Evolutionary conservation across 2,888 invertebrate genomes (phyloP), one percentile per base, ranked within the genome.

Genomic region (Chymomyza fuscimana): DNA sequence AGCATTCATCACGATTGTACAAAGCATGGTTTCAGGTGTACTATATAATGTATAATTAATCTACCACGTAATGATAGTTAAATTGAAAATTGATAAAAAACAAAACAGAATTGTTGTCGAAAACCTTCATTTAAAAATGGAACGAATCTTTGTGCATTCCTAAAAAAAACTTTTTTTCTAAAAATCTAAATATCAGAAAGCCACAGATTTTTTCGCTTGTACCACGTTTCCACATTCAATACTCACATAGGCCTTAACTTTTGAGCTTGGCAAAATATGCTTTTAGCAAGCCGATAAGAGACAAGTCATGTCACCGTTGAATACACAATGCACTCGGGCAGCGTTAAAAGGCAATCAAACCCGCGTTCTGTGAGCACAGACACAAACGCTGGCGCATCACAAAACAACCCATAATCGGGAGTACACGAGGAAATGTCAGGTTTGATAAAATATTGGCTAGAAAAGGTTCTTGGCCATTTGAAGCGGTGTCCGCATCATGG

Each of bases 401-500:
- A 64, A 74, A 69, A 70, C 66, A 66, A 67, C 67, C 75, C 79
- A 81, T 76, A 77, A 77, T 77, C 81, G 79, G 70, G 76, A 79
- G 71, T 76, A 76, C 77, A 80, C 83, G 79, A 82, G 81, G 76
- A 83, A 80, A 77, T 79, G 85, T 76, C 76, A 77, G 77, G 83
- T 70, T 76, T 77, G 76, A 79, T 78, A 81, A 86, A 77, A 83
- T 82, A 78, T 82, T 82, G 75, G 79, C 77, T 70, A 75, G 74
- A 79, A 74, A 63, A 73, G 73, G 75, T 77, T 77, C 72, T 78
- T 79, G 73, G 72, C 72, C 74, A 77, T 67, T 58, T 63, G 62
- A 63, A 65, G 67, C 72, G 62, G 69, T 29, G 59, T 4, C 29
- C 40, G 40, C 12, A 10, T 36, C 15, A 12, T 61, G 61, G 36